phyloP scores from a whole-genome alignment of 2,888 invertebrate species.

The Drosophila mimica region DNA sequence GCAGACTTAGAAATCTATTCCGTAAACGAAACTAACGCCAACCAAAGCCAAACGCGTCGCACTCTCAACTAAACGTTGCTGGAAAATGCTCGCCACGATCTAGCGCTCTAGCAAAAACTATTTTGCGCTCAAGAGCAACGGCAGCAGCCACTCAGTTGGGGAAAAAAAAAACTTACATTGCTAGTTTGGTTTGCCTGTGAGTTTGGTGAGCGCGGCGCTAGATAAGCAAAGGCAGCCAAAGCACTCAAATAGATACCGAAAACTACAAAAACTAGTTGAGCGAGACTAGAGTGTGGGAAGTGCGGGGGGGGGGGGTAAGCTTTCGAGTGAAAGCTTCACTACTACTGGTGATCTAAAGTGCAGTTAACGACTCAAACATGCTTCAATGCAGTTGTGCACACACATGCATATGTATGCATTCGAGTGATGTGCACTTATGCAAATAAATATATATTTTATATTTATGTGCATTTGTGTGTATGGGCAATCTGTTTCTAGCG shows the following conservation, averaged over 20 bases:
- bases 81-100: conserved; percentile 66
- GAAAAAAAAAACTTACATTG: conserved; percentile 44
- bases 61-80: conserved; percentile 58
- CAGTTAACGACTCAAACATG: background rate
- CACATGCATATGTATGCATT: background rate
- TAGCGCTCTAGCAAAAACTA: conserved; percentile 62
- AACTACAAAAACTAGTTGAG: conserved; percentile 64
- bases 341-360: conserved; percentile 6
- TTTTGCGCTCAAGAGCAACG: conserved; percentile 64
- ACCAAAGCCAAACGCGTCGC: conserved; percentile 59
- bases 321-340: conserved; percentile 55
- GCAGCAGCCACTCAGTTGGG: conserved; percentile 15
- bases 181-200: conserved; percentile 41
- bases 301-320: conserved; percentile 21
- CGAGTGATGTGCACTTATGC: conserved; percentile 1
- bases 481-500: conserved; percentile 6
- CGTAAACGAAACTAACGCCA: conserved; percentile 48
- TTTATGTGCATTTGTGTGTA: background rate
- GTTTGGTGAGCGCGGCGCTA: conserved; percentile 23
- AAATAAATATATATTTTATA: background rate
- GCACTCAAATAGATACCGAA: conserved; percentile 58
- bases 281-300: background rate
- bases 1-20: conserved; percentile 15
- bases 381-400: background rate
- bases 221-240: conserved; percentile 37